Base-by-base conservation (phyloP, 1,140 invertebrate genomes). In the Agraylea sexmaculata region DNA sequence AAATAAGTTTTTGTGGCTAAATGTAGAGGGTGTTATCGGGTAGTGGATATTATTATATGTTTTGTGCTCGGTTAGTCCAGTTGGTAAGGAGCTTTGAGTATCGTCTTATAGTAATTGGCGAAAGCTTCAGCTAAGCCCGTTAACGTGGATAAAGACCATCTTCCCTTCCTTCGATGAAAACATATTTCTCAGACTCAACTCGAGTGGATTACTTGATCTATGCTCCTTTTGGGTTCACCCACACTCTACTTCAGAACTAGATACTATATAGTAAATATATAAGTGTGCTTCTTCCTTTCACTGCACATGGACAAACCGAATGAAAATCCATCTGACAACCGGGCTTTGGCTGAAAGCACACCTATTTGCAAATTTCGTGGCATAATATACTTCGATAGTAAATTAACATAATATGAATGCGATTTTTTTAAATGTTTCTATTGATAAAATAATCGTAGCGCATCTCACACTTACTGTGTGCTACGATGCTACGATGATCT, bases 61-160 rank as follows among this genome's bases (percentile, higher is more conserved):
- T n/a, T n/a, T n/a, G n/a, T n/a, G n/a, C n/a, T n/a, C n/a, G n/a
- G n/a, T n/a, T n/a, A n/a, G n/a, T n/a, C n/a, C n/a, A n/a, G n/a
- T n/a, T n/a, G n/a, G n/a, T n/a, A n/a, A n/a, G n/a, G n/a, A n/a
- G n/a, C n/a, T n/a, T n/a, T n/a, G n/a, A n/a, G n/a, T n/a, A n/a
- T n/a, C n/a, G n/a, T n/a, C 46, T 49, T 49, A 45, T 39, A 42
- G 46, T 49, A 49, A 49, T 49, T 49, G 46, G 46, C 31, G 46
- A 49, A 37, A 45, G 46, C 43, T 43, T 43, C 35, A 39, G 40
- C 42, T 49, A 49, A 49, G 46, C 46, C 43, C 38, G 42, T 49
- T 45, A 49, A 34, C 31, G 38, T 18, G 40, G 32, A 37, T n/a
- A 37, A 18, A 45, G 39, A 29, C 40, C 34, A 39, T 33, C 40